A percentile compares a stretch with the other conserved stretches of the same genome.
phyloP scores from a whole-genome alignment of 2,113 vertebrate genomes.

The Enhydra lutris region DNA sequence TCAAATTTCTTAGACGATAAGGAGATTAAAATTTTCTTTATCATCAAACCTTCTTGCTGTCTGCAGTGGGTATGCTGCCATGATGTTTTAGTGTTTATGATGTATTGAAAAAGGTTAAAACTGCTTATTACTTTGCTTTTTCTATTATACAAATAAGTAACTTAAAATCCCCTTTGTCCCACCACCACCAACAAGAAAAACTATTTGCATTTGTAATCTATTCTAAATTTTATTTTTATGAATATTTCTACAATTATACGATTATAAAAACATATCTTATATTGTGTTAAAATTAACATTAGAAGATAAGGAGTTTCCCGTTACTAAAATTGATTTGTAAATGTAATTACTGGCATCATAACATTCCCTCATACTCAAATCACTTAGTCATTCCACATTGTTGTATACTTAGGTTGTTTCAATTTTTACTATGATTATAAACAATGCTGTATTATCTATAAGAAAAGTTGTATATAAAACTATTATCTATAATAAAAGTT shows the following conservation, averaged over 20 bases:
- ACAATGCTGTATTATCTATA: not conserved
- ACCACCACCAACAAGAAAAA: not conserved
- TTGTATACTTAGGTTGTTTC: not conserved
- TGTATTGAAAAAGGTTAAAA: not conserved
- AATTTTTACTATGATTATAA: not conserved
- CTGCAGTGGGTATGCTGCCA: not conserved
- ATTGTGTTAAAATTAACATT: not conserved
- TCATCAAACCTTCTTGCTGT: not conserved
- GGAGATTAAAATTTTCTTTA: not conserved
- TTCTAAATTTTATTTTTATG: slow-evolving; percentile 2
- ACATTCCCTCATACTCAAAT: not conserved
- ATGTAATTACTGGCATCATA: not conserved
- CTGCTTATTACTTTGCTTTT: not conserved
- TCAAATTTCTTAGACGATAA: not conserved
- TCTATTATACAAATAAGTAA: not conserved
- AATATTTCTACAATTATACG: not conserved
- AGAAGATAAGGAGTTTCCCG: not conserved
- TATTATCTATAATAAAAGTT: not conserved
- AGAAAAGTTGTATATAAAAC: not conserved
- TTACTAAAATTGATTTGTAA: not conserved
- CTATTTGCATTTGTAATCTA: not conserved
- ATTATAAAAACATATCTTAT: slow-evolving; percentile 4
- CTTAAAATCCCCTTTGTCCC: not conserved
- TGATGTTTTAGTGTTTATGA: not conserved
- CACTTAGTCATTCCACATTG: not conserved